Percentiles rank a stretch among this genome's conserved stretches.
These are phyloP conservation scores for Symphodus melops DNA, from an alignment of 2,113 vertebrate genomes.

Conservation along the genomic window DNA sequence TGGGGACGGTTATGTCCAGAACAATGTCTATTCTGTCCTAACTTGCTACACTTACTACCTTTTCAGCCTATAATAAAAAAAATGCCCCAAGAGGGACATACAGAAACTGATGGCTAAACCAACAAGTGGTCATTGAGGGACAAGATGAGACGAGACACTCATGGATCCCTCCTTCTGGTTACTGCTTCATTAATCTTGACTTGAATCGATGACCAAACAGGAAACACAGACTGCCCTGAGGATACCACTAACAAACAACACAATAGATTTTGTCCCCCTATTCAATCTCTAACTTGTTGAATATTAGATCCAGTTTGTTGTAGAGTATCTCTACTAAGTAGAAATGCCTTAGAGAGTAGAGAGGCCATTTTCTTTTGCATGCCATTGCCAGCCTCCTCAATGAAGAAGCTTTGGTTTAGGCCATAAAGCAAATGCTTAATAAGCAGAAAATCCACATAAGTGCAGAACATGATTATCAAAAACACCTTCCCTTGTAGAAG, in stretches of 20 bases:
- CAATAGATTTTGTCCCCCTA: conserved; percentile 50
- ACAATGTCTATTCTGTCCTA: too few species aligned
- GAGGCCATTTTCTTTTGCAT: neutral
- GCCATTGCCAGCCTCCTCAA: neutral
- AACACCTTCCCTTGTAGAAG: conserved; percentile 17
- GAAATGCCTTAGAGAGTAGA: conserved; percentile 18
- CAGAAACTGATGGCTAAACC: conserved; percentile 11
- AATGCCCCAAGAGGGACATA: neutral
- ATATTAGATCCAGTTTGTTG: conserved; percentile 52
- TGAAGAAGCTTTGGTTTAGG: neutral
- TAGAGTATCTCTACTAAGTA: conserved; percentile 35
- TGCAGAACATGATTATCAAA: neutral
- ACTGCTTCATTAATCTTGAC: conserved; percentile 73
- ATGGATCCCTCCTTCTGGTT: conserved; percentile 53
- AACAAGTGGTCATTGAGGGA: conserved; percentile 59
- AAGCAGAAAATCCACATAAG: conserved; percentile 1
- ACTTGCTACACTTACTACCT: too few species aligned
- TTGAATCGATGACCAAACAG: conserved; percentile 59
- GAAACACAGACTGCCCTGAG: conserved; percentile 42
- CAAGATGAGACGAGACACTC: conserved; percentile 50
- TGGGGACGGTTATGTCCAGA: too few species aligned
- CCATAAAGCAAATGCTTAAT: neutral
- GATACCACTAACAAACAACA: conserved; percentile 48
- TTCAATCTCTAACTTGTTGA: conserved; percentile 44
- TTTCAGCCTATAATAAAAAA: neutral